phyloP scores from a whole-genome alignment of 2,113 vertebrate genomes.

The Catharus fuscescens region DNA sequence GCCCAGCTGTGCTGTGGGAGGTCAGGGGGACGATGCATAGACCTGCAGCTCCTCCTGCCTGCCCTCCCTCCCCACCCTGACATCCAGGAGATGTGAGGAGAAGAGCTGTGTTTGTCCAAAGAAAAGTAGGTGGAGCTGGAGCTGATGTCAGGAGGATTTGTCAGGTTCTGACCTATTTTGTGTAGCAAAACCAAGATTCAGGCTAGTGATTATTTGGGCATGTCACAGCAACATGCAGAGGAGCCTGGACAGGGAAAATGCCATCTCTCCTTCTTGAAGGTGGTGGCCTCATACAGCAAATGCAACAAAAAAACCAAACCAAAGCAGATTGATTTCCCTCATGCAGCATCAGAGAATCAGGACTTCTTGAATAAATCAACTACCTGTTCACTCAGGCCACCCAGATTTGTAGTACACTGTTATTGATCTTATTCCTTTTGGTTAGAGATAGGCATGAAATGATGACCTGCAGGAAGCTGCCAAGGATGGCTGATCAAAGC shows the following conservation, averaged over 20 bases:
- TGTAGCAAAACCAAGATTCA: neutral
- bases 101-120: neutral
- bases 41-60: neutral
- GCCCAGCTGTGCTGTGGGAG: no score
- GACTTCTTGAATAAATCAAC: neutral
- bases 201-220: neutral
- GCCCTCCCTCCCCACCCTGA: neutral
- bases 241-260: neutral
- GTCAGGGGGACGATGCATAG: no score
- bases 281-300: neutral
- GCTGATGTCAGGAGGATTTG: neutral
- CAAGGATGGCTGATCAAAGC: neutral
- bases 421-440: accelerated
- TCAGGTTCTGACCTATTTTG: neutral
- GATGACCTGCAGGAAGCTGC: neutral
- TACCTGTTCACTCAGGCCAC: neutral
- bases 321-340: neutral
- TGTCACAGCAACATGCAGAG: neutral
- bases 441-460: neutral
- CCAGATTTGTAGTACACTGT: neutral
- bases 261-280: neutral
- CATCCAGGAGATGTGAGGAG: neutral
- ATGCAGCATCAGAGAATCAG: neutral
- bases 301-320: neutral
- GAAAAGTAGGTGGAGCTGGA: neutral